A percentile compares a stretch with the other conserved stretches of the same genome.
phyloP scores from a whole-genome alignment of 1,140 invertebrate species.

The Drosophila nasuta region DNA sequence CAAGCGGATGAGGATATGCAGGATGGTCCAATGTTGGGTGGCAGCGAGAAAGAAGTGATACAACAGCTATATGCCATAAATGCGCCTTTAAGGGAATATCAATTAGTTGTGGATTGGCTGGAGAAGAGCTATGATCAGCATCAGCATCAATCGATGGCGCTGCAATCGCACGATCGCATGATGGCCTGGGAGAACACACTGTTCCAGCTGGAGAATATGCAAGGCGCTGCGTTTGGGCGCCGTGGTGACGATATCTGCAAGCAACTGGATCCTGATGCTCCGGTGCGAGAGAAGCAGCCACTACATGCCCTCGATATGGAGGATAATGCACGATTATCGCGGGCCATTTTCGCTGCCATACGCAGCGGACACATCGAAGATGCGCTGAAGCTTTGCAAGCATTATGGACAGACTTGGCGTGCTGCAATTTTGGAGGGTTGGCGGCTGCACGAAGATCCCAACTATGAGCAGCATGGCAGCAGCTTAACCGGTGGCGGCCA shows the following conservation, averaged over 20 bases:
- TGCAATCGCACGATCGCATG: slow-evolving; percentile 91
- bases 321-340: slow-evolving; percentile 92
- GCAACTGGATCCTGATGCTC: slow-evolving; percentile 97
- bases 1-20: slow-evolving; percentile 85
- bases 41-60: slow-evolving; percentile 87
- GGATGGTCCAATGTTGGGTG: slow-evolving; percentile 83
- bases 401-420: slow-evolving; percentile 95
- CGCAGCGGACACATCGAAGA: slow-evolving; percentile 93
- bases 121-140: slow-evolving; percentile 92
- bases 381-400: slow-evolving; percentile 93
- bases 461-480: slow-evolving; percentile 86
- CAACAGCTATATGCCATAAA: slow-evolving; percentile 86
- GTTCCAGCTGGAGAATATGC: slow-evolving; percentile 88
- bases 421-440: slow-evolving; percentile 96
- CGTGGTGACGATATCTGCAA: slow-evolving; percentile 88
- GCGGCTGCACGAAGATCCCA: slow-evolving; percentile 93
- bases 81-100: slow-evolving; percentile 90
- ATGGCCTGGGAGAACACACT: slow-evolving; percentile 96
- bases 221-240: slow-evolving; percentile 86
- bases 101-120: slow-evolving; percentile 96
- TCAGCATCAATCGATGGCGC: slow-evolving; percentile 87
- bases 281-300: slow-evolving; percentile 90
- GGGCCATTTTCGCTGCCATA: slow-evolving; percentile 90
- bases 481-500: slow-evolving; percentile 30
- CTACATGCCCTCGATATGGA: slow-evolving; percentile 95